Conservation (phyloP, 2,888 invertebrate species). For the Sarcophaga subvicina region DNA sequence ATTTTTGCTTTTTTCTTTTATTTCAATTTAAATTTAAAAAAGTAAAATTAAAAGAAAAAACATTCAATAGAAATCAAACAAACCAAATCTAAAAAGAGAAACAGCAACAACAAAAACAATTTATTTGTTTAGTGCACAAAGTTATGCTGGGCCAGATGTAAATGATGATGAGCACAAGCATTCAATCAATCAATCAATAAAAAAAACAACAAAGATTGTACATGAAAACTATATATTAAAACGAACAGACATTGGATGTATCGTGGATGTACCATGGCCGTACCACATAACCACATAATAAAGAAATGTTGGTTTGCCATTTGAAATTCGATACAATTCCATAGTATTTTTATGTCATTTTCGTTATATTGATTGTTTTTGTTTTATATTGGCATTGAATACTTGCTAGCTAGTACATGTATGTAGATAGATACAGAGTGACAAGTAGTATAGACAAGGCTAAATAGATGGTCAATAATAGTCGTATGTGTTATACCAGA, state of each 20-base stretch:
- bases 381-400: conserved; percentile 31
- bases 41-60: conserved; percentile 13
- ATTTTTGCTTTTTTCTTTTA: not conserved
- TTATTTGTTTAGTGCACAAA: conserved; percentile 46
- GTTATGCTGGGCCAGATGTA: conserved; percentile 64
- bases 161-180: conserved; percentile 5
- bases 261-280: no score
- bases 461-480: no score
- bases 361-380: not conserved
- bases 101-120: conserved; percentile 17
- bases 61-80: conserved; percentile 22
- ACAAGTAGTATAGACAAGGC: not conserved
- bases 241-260: no score
- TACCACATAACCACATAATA: conserved; percentile 39
- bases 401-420: not conserved
- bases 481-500: no score
- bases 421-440: not conserved
- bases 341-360: not conserved
- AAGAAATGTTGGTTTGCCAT: conserved; percentile 32
- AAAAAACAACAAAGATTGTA: not conserved
- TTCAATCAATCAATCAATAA: not conserved
- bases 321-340: conserved; percentile 54
- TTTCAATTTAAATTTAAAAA: conserved; percentile 21
- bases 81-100: conserved; percentile 29
- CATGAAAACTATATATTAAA: not conserved